Base-by-base conservation (phyloP, 1,140 invertebrate species). In the Agraylea sexmaculata region DNA sequence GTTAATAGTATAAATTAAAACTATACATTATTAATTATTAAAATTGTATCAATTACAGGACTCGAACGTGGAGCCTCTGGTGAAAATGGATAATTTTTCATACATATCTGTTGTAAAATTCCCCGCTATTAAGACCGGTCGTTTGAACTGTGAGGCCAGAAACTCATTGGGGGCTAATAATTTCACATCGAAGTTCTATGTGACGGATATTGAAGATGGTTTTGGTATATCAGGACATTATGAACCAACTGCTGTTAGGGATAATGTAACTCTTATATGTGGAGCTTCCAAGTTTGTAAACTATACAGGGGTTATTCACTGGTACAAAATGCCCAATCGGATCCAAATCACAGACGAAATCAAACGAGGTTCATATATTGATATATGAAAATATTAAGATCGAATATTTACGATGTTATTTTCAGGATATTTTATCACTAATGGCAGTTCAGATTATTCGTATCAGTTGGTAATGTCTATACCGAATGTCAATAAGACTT, bases 261-360 rank as follows among this genome's bases (percentile, higher is more conserved):
- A 78, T 42, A 46, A 67, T 30, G 30, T 73, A 3, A 55, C 48
- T 17, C 35, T 76, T 2, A 64, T 55, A 5, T 78, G 75, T 50
- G 66, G 60, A 3, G 73, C 67, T 2, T 64, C 71, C 2, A 54
- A 66, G 17, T 71, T 74, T 37, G 31, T 6, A 27, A 68, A 72
- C 47, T 74, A 64, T 23, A 57, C 62, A 4, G 43, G 54, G 16
- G 41, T 58, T 2, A 43, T 73, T 8, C 29, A 46, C 17, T 75
- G 70, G 29, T 30, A 30, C 29, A 30, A 30, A 30, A 16, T n/a
- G 16, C 16, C 11, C 29, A 30, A 30, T 30, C n/a, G n/a, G n/a
- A n/a, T n/a, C n/a, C n/a, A n/a, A n/a, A n/a, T n/a, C n/a, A n/a
- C n/a, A n/a, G n/a, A n/a, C n/a, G n/a, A n/a, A n/a, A n/a, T n/a